These are phyloP conservation scores for Rynchops niger DNA, from an alignment of 2,113 vertebrate genomes.

Conservation along the genomic window DNA sequence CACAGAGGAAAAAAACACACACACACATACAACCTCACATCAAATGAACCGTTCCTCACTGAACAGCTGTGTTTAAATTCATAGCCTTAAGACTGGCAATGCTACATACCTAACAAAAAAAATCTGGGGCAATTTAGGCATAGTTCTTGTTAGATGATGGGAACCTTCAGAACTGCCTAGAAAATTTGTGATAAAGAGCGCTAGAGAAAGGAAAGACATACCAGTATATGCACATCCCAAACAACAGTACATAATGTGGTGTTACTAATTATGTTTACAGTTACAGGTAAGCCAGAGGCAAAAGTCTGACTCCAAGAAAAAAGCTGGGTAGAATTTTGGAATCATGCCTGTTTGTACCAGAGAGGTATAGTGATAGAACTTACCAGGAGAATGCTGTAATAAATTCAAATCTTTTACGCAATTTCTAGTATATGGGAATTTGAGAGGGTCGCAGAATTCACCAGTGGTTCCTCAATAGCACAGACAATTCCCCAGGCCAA, in stretches of 20 bases:
- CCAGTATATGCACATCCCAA: background rate
- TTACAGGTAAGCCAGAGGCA: background rate
- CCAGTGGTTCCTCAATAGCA: background rate
- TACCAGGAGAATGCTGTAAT: background rate
- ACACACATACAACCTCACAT: background rate
- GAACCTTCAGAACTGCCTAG: background rate
- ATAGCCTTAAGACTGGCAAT: background rate
- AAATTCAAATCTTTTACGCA: background rate
- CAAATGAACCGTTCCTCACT: background rate
- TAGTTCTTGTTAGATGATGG: background rate
- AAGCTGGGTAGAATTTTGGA: background rate
- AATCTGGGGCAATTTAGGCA: background rate
- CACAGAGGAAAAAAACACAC: background rate
- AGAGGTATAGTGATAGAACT: background rate
- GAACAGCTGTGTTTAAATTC: background rate
- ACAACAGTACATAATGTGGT: background rate
- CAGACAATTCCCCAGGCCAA: background rate
- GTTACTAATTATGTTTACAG: background rate
- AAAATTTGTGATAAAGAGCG: background rate
- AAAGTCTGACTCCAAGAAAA: background rate
- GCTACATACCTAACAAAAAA: no score
- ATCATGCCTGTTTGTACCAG: fast-evolving
- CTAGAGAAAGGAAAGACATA: background rate
- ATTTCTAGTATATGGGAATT: background rate
- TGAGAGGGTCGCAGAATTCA: background rate